Percentiles rank a stretch among this genome's conserved stretches.
Evolutionary conservation across 1,140 invertebrate genomes (phyloP).

Genomic region (Sinonovacula constricta): DNA sequence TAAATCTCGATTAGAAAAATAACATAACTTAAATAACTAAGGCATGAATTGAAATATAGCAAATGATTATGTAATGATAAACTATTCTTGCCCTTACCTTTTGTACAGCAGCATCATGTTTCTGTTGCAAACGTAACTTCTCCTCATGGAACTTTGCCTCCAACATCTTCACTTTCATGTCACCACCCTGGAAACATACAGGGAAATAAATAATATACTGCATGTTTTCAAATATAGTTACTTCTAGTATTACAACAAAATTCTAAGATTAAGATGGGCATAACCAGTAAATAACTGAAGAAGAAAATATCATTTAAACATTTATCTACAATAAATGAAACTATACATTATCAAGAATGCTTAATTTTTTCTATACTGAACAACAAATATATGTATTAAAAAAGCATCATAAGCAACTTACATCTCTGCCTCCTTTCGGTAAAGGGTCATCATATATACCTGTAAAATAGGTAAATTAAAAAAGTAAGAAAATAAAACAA

Average conservation of each 20-base stretch:
- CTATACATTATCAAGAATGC: neutral
- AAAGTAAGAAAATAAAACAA: neutral
- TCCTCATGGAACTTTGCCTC: conserved; percentile 78
- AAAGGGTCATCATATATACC: conserved; percentile 38
- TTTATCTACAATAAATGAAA: neutral
- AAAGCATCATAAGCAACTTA: conserved; percentile 3
- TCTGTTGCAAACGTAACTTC: conserved; percentile 77
- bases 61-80: too few species aligned
- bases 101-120: conserved; percentile 77
- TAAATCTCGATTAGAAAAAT: too few species aligned
- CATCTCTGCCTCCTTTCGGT: conserved; percentile 32
- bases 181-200: conserved; percentile 58
- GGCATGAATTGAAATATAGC: too few species aligned
- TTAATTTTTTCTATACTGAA: neutral
- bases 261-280: neutral
- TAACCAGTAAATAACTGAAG: neutral
- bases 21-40: too few species aligned
- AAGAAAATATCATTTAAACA: neutral
- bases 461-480: conserved; percentile 3
- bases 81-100: too few species aligned
- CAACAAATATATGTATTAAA: neutral
- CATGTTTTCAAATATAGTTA: neutral
- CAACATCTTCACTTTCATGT: conserved; percentile 75
- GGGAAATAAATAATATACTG: neutral
- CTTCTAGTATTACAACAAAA: neutral